Conservation (phyloP, 2,113 vertebrate species). For the Andinoacara biseriatus region DNA sequence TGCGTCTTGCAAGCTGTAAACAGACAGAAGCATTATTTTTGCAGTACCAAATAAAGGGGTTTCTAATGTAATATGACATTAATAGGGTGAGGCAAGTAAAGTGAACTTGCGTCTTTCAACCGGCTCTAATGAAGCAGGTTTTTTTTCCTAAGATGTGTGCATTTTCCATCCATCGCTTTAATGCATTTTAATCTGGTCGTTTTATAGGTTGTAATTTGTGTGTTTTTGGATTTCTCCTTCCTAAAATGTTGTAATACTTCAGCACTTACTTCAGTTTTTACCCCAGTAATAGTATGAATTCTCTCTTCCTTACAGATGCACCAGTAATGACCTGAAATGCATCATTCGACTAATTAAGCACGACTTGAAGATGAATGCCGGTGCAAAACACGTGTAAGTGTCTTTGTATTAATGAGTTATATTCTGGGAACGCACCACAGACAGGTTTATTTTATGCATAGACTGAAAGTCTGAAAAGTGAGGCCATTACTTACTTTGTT, state of each 20-base stretch:
- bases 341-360: conserved; percentile 95
- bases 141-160: not conserved
- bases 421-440: not conserved
- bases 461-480: not conserved
- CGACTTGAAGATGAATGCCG: conserved; percentile 96
- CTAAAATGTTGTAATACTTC: not conserved
- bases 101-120: not conserved
- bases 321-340: conserved; percentile 95
- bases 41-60: not conserved
- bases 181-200: not conserved
- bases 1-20: not conserved
- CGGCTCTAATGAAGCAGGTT: not conserved
- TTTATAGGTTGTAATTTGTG: not conserved
- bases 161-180: not conserved
- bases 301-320: conserved; percentile 83
- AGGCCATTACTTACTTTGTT: not conserved
- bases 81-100: not conserved
- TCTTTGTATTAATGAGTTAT: not conserved
- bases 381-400: conserved; percentile 97
- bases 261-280: not conserved
- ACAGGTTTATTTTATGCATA: not conserved
- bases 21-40: not conserved
- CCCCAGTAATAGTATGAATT: not conserved
- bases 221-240: not conserved
- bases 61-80: not conserved